Percentiles rank a stretch among this genome's conserved stretches.
Evolutionary conservation across 2,888 invertebrate species (phyloP).

Genomic region (Drosophila lacicola): DNA sequence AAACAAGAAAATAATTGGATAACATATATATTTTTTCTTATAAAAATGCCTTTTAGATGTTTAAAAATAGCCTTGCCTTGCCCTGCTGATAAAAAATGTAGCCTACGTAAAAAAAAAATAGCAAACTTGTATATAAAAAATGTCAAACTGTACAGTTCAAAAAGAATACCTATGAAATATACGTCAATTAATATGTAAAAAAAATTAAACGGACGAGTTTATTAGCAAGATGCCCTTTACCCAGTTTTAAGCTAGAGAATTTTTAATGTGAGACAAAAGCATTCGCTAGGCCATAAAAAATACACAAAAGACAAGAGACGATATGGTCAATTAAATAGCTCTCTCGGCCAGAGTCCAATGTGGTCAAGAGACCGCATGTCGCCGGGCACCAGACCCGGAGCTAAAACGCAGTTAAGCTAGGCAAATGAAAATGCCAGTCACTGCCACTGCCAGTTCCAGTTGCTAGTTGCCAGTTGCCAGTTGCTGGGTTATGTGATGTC

Average conservation of each 20-base stretch:
- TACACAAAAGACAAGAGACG: conserved; percentile 10
- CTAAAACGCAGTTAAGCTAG: conserved; percentile 21
- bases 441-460: conserved; percentile 5
- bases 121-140: conserved; percentile 1
- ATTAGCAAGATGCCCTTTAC: conserved; percentile 65
- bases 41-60: not conserved
- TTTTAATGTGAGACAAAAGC: conserved; percentile 18
- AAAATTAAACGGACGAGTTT: conserved; percentile 14
- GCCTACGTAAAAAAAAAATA: not conserved
- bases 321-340: conserved; percentile 37
- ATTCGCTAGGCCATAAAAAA: conserved; percentile 15
- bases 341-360: conserved; percentile 51
- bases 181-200: conserved; percentile 23
- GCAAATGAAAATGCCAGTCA: conserved; percentile 42
- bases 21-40: not conserved
- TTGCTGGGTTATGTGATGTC: conserved; percentile 15
- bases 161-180: conserved; percentile 7
- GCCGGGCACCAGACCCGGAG: conserved; percentile 20
- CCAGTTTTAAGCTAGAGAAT: conserved; percentile 52
- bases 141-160: not conserved
- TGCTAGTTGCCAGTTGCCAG: conserved; percentile 6
- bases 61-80: not conserved
- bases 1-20: not conserved
- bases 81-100: not conserved
- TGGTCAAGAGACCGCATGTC: conserved; percentile 44